A percentile compares a stretch with the other conserved stretches of the same genome.
Evolutionary conservation across 2,113 vertebrate species (phyloP).

Genomic region (Thunnus maccoyii): DNA sequence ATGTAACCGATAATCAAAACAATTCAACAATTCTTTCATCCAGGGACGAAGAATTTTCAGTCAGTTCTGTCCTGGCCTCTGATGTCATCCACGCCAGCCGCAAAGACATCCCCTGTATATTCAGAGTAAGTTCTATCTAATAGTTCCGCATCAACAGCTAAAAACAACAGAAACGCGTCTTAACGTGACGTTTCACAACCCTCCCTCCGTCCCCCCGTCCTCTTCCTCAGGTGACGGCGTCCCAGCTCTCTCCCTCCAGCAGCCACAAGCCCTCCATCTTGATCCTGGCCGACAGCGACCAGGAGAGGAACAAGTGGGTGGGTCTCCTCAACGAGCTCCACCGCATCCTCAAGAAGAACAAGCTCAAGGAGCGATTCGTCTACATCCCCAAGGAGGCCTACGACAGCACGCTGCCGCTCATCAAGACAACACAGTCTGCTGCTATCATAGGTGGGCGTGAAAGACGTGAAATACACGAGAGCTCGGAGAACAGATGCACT

Average conservation of each 20-base stretch:
- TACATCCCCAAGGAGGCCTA: constrained; percentile 98
- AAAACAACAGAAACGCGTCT: background rate
- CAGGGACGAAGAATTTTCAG: constrained; percentile 99
- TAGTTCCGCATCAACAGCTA: background rate
- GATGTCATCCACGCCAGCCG: constrained; percentile 98
- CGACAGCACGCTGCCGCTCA: constrained; percentile 97
- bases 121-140: constrained; percentile 89
- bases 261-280: constrained; percentile 95
- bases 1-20: too few relatives aligned
- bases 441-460: constrained; percentile 86
- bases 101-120: constrained; percentile 98
- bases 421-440: constrained; percentile 97
- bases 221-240: constrained; percentile 91
- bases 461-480: background rate
- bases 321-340: constrained; percentile 94
- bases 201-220: too few relatives aligned
- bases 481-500: background rate
- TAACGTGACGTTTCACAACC: background rate
- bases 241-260: constrained; percentile 92
- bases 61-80: constrained; percentile 97
- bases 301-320: constrained; percentile 97
- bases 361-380: constrained; percentile 96
- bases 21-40: too few relatives aligned
- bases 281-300: constrained; percentile 95
- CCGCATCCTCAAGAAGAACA: constrained; percentile 97